Percentiles rank a stretch among this genome's conserved stretches.
Evolutionary conservation across 1,140 invertebrate genomes (phyloP).

Genomic region (Drosophila ambigua): DNA sequence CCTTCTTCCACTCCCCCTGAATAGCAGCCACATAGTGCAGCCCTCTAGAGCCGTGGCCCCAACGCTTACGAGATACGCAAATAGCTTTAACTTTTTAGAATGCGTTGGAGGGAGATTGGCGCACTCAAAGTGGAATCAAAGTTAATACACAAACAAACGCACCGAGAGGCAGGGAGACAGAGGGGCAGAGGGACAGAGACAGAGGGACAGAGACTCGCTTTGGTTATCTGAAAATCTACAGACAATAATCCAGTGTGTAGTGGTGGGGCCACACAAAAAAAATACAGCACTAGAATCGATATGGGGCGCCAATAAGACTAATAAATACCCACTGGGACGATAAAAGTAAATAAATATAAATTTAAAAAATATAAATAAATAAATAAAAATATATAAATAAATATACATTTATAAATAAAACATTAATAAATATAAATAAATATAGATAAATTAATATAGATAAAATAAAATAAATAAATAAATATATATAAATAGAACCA

Average conservation of each 20-base stretch:
- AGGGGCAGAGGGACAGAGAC: slow-evolving; percentile 1
- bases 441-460: too few relatives aligned
- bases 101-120: slow-evolving; percentile 29
- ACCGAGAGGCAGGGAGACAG: background rate
- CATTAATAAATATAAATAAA: too few relatives aligned
- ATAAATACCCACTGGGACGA: too few relatives aligned
- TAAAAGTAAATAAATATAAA: too few relatives aligned
- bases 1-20: background rate
- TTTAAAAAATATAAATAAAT: too few relatives aligned
- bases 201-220: slow-evolving; percentile 16
- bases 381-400: too few relatives aligned
- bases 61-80: slow-evolving; percentile 37
- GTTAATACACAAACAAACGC: slow-evolving; percentile 63
- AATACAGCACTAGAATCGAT: too few relatives aligned
- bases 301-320: background rate
- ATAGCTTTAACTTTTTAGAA: slow-evolving; percentile 72
- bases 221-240: slow-evolving; percentile 70
- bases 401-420: too few relatives aligned
- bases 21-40: slow-evolving; percentile 11
- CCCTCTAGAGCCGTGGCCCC: background rate
- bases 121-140: slow-evolving; percentile 72
- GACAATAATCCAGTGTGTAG: slow-evolving; percentile 76
- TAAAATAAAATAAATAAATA: too few relatives aligned
- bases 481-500: too few relatives aligned
- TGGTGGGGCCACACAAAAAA: slow-evolving; percentile 36